Conservation (phyloP, 2,888 invertebrate genomes). For the Mythimna vitellina region DNA sequence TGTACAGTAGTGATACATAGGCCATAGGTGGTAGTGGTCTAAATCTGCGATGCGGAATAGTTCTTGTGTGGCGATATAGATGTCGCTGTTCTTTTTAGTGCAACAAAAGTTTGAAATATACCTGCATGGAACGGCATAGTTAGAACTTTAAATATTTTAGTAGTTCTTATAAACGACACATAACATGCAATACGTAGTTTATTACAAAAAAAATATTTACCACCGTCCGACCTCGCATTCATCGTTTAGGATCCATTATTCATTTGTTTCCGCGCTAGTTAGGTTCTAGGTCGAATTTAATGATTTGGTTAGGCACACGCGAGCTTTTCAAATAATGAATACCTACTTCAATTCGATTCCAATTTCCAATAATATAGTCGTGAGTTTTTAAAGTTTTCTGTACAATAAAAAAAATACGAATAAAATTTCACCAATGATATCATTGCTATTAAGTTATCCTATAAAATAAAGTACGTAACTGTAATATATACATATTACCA, state of each 20-base stretch:
- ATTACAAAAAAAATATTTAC: slow-evolving; percentile 20
- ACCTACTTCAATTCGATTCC: slow-evolving; percentile 30
- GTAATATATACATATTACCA: too few species aligned
- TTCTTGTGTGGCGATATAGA: too few species aligned
- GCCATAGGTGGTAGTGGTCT: too few species aligned
- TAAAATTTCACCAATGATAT: too few species aligned
- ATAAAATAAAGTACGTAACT: too few species aligned
- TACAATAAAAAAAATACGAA: too few species aligned
- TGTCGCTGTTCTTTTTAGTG: too few species aligned
- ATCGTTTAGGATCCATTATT: slow-evolving; percentile 47
- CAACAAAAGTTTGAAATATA: too few species aligned
- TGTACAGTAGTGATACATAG: too few species aligned
- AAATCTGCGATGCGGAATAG: too few species aligned
- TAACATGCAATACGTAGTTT: slow-evolving; percentile 14
- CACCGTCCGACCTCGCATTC: slow-evolving; percentile 17
- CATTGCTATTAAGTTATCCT: too few species aligned
- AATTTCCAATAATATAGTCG: slow-evolving; percentile 18
- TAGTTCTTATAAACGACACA: neutral
- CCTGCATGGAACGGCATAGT: neutral
- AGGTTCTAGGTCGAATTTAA: slow-evolving; percentile 52
- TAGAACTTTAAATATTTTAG: neutral
- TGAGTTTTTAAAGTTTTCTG: too few species aligned
- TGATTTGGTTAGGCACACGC: slow-evolving; percentile 37
- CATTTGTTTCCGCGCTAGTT: slow-evolving; percentile 54
- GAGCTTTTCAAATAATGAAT: slow-evolving; percentile 40